Percentiles rank a stretch among this genome's conserved stretches.
phyloP scores from a whole-genome alignment of 2,113 vertebrate genomes.

The Lagenorhynchus albirostris region DNA sequence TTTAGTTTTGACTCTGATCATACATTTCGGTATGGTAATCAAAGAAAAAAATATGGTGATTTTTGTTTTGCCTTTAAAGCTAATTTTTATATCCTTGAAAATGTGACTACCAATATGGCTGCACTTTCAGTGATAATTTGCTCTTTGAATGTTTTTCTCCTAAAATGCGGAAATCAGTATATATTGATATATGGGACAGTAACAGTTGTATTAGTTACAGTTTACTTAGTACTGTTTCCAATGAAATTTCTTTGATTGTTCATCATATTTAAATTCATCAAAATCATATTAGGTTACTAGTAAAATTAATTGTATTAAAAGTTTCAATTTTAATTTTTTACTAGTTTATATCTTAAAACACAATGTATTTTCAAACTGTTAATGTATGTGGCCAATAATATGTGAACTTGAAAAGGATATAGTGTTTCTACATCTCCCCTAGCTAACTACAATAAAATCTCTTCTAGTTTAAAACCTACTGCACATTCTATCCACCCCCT shows the following conservation, averaged over 20 bases:
- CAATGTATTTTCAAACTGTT: not conserved
- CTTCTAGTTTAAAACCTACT: not conserved
- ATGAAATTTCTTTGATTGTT: not conserved
- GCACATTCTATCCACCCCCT: not conserved
- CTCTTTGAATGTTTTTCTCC: not conserved
- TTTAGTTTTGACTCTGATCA: conserved; percentile 53
- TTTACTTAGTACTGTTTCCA: not conserved
- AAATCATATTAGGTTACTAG: not conserved
- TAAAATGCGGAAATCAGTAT: not conserved
- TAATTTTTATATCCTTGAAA: conserved; percentile 43
- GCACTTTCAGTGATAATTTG: not conserved
- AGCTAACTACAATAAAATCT: not conserved
- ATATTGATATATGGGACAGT: not conserved
- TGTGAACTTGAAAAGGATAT: not conserved
- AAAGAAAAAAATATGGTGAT: conserved; percentile 29
- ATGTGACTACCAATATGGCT: not conserved
- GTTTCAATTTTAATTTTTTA: not conserved
- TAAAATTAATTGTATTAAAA: not conserved
- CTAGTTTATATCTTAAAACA: not conserved
- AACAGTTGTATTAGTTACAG: not conserved
- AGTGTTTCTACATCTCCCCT: not conserved
- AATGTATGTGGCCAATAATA: not conserved
- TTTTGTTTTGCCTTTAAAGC: conserved; percentile 55
- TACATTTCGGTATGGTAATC: conserved; percentile 41
- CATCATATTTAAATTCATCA: not conserved